Conservation (phyloP, 1,140 invertebrate genomes). For the Polypedilum vanderplanki region DNA sequence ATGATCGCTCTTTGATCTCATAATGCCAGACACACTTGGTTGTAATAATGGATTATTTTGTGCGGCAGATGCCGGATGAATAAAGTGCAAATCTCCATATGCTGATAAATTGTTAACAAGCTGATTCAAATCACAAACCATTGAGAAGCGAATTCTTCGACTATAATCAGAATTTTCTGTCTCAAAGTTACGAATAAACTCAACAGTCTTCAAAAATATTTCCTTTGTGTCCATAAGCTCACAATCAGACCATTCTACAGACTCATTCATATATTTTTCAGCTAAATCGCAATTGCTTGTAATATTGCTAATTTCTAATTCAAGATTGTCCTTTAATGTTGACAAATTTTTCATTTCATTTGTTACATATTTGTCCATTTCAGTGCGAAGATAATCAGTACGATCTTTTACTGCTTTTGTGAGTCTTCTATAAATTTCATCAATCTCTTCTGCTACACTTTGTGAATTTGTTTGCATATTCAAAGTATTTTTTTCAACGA, state of each 20-base stretch:
- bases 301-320: conserved; percentile 87
- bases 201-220: conserved; percentile 86
- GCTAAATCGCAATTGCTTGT: conserved; percentile 91
- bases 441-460: conserved; percentile 82
- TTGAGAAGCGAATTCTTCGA: conserved; percentile 72
- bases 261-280: conserved; percentile 87
- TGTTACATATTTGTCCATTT: conserved; percentile 80
- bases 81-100: conserved; percentile 81
- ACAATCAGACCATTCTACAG: conserved; percentile 78
- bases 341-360: conserved; percentile 75
- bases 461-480: conserved; percentile 77
- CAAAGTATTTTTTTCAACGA: conserved; percentile 78
- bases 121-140: conserved; percentile 84
- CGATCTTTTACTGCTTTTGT: conserved; percentile 87
- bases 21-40: conserved; percentile 59
- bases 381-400: conserved; percentile 76
- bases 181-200: conserved; percentile 89
- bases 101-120: conserved; percentile 74
- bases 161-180: conserved; percentile 81
- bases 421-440: conserved; percentile 82
- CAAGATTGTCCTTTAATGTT: conserved; percentile 84
- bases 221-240: conserved; percentile 90
- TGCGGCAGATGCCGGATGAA: conserved; percentile 47
- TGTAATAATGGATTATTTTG: conserved; percentile 51
- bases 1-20: conserved; percentile 90